Evolutionary conservation across 2,797 vertebrate species (phyloP).

Genomic region (Sciurus vulgaris): DNA sequence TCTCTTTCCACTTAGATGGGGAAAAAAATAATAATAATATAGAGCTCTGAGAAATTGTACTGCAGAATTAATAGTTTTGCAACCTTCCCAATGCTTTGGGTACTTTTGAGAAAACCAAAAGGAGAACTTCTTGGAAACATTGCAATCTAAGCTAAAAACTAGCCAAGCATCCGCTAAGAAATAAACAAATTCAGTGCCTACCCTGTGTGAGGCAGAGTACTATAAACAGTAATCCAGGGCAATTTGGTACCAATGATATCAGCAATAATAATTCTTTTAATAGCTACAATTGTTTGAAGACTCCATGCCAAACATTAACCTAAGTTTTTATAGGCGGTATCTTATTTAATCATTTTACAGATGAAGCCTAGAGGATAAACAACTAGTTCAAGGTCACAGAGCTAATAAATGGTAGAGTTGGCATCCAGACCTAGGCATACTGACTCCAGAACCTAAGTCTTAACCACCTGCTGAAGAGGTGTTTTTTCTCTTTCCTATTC

Average conservation of each 20-base stretch:
- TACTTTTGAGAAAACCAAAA: conserved; percentile 5
- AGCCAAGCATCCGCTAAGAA: not conserved
- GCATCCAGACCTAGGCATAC: not conserved
- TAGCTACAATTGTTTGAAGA: conserved; percentile 53
- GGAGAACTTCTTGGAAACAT: not conserved
- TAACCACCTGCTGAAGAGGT: not conserved
- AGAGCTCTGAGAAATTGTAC: not conserved
- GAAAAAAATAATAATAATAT: not conserved
- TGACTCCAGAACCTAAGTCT: not conserved
- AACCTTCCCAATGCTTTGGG: not conserved
- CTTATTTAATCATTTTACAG: conserved; percentile 62
- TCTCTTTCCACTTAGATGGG: not conserved
- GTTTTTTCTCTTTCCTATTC: conserved; percentile 39
- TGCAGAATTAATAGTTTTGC: not conserved
- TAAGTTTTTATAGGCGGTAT: conserved; percentile 44
- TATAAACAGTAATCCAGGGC: conserved; percentile 1
- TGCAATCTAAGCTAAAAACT: not conserved
- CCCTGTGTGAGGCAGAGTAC: not conserved
- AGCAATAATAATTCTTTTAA: conserved; percentile 53
- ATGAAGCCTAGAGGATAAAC: conserved; percentile 46
- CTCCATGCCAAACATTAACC: not conserved
- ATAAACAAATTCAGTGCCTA: not conserved
- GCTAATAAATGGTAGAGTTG: not conserved
- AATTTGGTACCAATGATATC: not conserved
- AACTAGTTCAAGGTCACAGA: conserved; percentile 43